Evolutionary conservation across 2,888 invertebrate genomes (phyloP), one percentile per base, ranked within the genome.

Genomic region (Mesoligia furuncula): DNA sequence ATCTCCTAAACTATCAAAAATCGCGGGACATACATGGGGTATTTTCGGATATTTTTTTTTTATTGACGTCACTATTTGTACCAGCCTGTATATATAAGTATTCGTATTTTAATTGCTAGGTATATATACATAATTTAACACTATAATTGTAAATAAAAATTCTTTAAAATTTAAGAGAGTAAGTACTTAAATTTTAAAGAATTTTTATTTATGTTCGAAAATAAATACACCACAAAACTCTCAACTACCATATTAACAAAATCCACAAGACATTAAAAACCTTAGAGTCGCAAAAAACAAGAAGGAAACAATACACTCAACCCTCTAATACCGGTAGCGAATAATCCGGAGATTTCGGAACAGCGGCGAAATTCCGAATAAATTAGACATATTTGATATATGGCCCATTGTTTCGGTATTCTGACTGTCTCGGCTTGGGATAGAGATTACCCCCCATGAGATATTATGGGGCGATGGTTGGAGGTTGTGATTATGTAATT

Each of bases 341-440:
- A 81, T 88, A 88, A 88, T 85, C 86, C 87, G 73, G 82, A 83
- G 87, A 86, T 85, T 89, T 80, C 80, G 80, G 75, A 81, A 42
- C 78, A 79, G 73, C 81, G 80, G 70, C 78, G 85, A 71, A 72
- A 85, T 87, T 84, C 80, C 68, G 87, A 82, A 88, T 89, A 88
- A 89, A 88, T 88, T 89, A 89, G 85, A 85, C 87, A 83, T 85
- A 84, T 89, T 88, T 89, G 89, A 89, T 87, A 88, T 84, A 89
- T 81, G 62, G 79, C 13, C 83, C 87, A 88, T 89, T 89, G 89
- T 89, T 89, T 79, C 68, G 81, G 78, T 72, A 78, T 77, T 78
- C 79, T 45, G 82, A 80, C 67, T 86, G 82, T 88, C 87, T 80
- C 84, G 79, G 39, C 64, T 61, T 71, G 61, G 78, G 45, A 68